These are phyloP conservation scores for Apodemus agrarius DNA, from an alignment of 2,797 vertebrate genomes.

Conservation along the genomic window DNA sequence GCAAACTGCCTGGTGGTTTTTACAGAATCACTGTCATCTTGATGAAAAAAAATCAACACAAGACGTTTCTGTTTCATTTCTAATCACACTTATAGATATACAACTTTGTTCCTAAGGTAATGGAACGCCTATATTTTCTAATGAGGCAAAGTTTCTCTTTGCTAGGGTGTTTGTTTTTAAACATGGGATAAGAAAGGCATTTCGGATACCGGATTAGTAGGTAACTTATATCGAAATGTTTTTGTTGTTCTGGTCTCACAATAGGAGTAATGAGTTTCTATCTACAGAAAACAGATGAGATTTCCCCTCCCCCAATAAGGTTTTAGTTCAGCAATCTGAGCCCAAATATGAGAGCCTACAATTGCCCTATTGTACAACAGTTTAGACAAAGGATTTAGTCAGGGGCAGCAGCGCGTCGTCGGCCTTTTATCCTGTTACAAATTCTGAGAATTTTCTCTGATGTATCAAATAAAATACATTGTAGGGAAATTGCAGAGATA, in stretches of 20 bases:
- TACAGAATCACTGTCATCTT: slow-evolving; percentile 42
- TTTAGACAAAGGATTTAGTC: slow-evolving; percentile 76
- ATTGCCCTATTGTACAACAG: slow-evolving; percentile 74
- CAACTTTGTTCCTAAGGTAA: slow-evolving; percentile 56
- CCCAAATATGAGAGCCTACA: slow-evolving; percentile 66
- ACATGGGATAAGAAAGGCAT: slow-evolving; percentile 56
- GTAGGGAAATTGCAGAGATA: slow-evolving; percentile 58
- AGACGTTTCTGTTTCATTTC: slow-evolving; percentile 61
- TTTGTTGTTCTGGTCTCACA: background rate
- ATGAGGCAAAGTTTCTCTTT: slow-evolving; percentile 64
- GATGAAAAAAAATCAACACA: slow-evolving; percentile 52
- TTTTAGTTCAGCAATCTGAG: slow-evolving; percentile 70
- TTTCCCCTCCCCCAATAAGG: background rate
- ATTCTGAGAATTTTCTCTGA: slow-evolving; percentile 58
- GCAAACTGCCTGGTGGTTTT: background rate
- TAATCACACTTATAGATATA: background rate
- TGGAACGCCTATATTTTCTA: slow-evolving; percentile 11
- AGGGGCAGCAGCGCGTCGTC: slow-evolving; percentile 69
- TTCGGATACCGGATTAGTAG: slow-evolving; percentile 38
- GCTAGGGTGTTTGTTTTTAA: slow-evolving; percentile 57
- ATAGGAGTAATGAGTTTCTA: background rate
- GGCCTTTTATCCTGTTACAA: slow-evolving; percentile 65
- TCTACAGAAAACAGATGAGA: slow-evolving; percentile 46
- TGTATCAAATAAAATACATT: slow-evolving; percentile 61
- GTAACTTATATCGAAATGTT: slow-evolving; percentile 14